Percentiles rank a stretch among this genome's conserved stretches.
Evolutionary conservation across 2,797 vertebrate species (phyloP).

Genomic region (Sylvia borin): DNA sequence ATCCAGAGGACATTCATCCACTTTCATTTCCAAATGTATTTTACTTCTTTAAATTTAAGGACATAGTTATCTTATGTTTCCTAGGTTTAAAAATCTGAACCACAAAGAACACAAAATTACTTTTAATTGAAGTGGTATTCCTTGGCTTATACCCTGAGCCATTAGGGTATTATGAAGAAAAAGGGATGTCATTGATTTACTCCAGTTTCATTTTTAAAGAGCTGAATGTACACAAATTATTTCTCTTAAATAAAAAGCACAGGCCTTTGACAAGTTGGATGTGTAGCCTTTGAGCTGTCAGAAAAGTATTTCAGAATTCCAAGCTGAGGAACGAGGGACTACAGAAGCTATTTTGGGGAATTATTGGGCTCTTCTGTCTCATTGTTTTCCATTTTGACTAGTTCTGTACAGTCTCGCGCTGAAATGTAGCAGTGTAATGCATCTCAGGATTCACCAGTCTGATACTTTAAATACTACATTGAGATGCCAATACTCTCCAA

Average conservation of each 20-base stretch:
- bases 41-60: neutral
- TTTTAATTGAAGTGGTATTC: neutral
- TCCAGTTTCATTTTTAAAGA: neutral
- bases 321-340: neutral
- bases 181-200: neutral
- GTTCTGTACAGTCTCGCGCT: neutral
- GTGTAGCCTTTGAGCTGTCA: neutral
- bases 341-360: neutral
- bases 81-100: neutral
- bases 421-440: neutral
- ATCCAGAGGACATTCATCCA: neutral
- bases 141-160: neutral
- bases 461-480: neutral
- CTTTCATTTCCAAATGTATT: neutral
- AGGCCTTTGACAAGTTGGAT: neutral
- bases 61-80: neutral
- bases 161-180: neutral
- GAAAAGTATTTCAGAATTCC: neutral
- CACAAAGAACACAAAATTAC: neutral
- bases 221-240: neutral
- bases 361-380: neutral
- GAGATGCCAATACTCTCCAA: rapidly evolving
- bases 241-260: neutral
- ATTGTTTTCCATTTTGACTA: neutral
- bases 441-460: neutral